Evolutionary conservation across 2,113 vertebrate species (phyloP).

Genomic region (Burhinus bistriatus): DNA sequence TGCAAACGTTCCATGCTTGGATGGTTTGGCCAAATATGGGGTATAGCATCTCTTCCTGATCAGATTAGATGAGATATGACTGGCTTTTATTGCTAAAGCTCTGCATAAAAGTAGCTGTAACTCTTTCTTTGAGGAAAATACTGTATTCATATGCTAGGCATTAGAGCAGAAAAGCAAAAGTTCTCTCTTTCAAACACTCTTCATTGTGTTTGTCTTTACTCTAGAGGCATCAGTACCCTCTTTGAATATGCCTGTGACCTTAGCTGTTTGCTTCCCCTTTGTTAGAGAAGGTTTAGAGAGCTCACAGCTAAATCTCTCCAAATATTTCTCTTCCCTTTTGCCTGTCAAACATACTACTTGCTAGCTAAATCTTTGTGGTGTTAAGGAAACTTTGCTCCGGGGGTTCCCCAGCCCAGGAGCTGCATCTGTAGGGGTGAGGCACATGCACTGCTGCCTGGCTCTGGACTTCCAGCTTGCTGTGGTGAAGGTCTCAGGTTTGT

Average conservation of each 20-base stretch:
- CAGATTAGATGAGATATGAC: background rate
- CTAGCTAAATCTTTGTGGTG: background rate
- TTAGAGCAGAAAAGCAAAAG: background rate
- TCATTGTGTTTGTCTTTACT: background rate
- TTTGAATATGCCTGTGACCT: background rate
- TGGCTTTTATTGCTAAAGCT: background rate
- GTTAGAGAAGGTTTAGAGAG: background rate
- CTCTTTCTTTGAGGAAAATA: background rate
- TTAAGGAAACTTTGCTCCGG: background rate
- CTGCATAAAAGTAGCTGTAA: background rate
- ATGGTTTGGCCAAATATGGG: background rate
- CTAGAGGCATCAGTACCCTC: background rate
- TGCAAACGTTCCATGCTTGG: background rate
- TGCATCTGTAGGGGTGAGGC: background rate
- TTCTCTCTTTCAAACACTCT: background rate
- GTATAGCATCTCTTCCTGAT: background rate
- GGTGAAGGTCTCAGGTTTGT: conserved; percentile 28
- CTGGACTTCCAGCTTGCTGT: background rate
- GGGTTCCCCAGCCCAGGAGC: background rate
- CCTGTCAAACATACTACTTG: background rate
- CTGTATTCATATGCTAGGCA: background rate
- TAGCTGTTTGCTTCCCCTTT: background rate
- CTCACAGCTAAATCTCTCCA: background rate
- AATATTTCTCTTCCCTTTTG: background rate
- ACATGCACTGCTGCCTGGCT: background rate